phyloP scores from a whole-genome alignment of 1,140 invertebrate genomes.

The Pissodes strobi region DNA sequence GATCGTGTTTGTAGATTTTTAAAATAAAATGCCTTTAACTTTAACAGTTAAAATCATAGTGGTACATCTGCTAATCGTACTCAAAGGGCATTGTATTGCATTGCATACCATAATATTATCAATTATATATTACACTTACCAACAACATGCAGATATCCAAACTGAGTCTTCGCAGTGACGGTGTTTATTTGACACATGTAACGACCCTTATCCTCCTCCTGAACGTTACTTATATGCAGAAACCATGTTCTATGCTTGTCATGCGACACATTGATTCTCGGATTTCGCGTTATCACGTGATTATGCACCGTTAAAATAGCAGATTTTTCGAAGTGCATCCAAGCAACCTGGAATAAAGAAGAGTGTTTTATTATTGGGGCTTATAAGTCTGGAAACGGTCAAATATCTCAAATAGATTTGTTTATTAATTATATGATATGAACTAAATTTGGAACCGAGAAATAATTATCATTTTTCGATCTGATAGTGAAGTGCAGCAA shows the following conservation, averaged over 20 bases:
- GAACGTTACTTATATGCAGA: slow-evolving; percentile 87
- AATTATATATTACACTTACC: slow-evolving; percentile 74
- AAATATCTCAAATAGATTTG: too few relatives aligned
- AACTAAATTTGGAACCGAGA: too few relatives aligned
- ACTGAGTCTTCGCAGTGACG: slow-evolving; percentile 88
- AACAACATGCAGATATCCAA: slow-evolving; percentile 90
- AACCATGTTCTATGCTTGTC: slow-evolving; percentile 84
- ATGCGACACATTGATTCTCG: slow-evolving; percentile 86
- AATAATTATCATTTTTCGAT: too few relatives aligned
- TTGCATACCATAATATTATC: background rate
- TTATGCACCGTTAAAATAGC: slow-evolving; percentile 90
- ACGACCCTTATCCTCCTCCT: slow-evolving; percentile 86
- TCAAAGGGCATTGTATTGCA: background rate
- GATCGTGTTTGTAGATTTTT: too few relatives aligned
- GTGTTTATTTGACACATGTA: slow-evolving; percentile 98
- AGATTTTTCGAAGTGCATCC: slow-evolving; percentile 94
- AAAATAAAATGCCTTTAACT: too few relatives aligned
- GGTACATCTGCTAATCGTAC: too few relatives aligned
- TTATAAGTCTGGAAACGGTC: too few relatives aligned
- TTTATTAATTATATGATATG: too few relatives aligned
- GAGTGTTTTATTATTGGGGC: too few relatives aligned
- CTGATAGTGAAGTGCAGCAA: too few relatives aligned
- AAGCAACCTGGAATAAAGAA: slow-evolving; percentile 88
- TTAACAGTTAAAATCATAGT: too few relatives aligned
- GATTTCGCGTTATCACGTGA: slow-evolving; percentile 90